Conservation (phyloP, 92 coral and sea anemone species). For the Diadumene lineata region DNA sequence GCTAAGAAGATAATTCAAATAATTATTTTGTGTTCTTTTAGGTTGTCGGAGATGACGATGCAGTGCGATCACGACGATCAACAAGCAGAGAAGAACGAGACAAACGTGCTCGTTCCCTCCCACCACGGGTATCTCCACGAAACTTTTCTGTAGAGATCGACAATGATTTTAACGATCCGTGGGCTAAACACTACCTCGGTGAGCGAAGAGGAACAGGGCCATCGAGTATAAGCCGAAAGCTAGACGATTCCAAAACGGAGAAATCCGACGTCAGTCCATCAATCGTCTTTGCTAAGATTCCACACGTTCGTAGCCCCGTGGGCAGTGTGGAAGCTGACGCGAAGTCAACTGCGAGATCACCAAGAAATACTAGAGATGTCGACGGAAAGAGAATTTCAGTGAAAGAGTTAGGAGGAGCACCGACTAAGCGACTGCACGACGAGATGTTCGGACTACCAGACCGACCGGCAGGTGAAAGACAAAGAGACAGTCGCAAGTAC, state of each 20-base stretch:
- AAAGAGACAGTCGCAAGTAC: slow-evolving; percentile 26
- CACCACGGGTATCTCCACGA: slow-evolving; percentile 31
- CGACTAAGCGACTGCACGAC: slow-evolving; percentile 33
- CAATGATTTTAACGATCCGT: slow-evolving; percentile 52
- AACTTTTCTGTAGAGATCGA: slow-evolving; percentile 36
- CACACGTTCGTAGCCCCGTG: slow-evolving; percentile 51
- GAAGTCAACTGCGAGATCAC: background rate
- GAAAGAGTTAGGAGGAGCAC: slow-evolving; percentile 36
- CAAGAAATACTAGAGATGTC: background rate
- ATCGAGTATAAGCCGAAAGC: background rate
- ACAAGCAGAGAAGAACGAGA: slow-evolving; percentile 15
- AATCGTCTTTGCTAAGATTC: slow-evolving; percentile 51
- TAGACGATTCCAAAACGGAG: background rate
- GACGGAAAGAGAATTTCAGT: slow-evolving; percentile 1
- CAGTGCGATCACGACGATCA: background rate
- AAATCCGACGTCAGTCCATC: slow-evolving; percentile 26
- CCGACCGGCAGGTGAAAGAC: slow-evolving; percentile 24
- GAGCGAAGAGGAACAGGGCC: slow-evolving; percentile 21
- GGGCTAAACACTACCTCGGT: slow-evolving; percentile 58
- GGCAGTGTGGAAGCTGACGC: slow-evolving; percentile 4
- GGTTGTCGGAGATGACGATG: slow-evolving; percentile 9
- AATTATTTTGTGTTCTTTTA: no score
- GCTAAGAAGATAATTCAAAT: no score
- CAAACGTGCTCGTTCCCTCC: slow-evolving; percentile 45
- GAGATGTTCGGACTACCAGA: slow-evolving; percentile 22